Percentiles rank a stretch among this genome's conserved stretches.
Evolutionary conservation across 2,113 vertebrate species (phyloP).

Genomic region (Apeltes quadracus): DNA sequence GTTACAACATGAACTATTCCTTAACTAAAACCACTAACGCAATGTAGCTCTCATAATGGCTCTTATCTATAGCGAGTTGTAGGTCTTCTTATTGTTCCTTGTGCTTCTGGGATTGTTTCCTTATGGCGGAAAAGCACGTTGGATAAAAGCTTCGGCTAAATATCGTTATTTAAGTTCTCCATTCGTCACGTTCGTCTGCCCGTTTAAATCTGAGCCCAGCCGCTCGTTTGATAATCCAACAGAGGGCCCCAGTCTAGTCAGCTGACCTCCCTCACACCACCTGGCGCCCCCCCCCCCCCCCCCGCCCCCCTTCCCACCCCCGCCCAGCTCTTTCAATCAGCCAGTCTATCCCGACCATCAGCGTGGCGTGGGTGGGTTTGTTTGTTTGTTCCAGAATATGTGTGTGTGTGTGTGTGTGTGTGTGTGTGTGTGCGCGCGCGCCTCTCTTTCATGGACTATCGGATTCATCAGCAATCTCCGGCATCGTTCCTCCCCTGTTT

Average conservation of each 20-base stretch:
- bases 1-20: no score
- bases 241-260: not conserved
- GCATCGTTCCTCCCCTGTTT: constrained; percentile 74
- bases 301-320: not conserved
- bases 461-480: constrained; percentile 71
- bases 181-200: not conserved
- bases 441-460: constrained; percentile 64
- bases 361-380: constrained; percentile 48
- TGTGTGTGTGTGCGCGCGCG: constrained; percentile 18
- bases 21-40: no score
- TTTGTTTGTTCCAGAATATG: constrained; percentile 50
- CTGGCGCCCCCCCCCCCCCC: constrained; percentile 27
- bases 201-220: not conserved
- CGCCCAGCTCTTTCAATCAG: constrained; percentile 50
- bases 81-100: no score
- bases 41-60: no score
- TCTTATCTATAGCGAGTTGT: no score
- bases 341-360: constrained; percentile 56
- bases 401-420: constrained; percentile 20
- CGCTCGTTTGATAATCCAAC: constrained; percentile 49
- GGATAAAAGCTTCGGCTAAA: no score
- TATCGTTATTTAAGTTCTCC: no score
- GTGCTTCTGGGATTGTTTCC: no score
- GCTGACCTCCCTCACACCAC: constrained; percentile 37
- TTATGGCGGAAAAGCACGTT: no score